Percentiles rank a stretch among this genome's conserved stretches.
These are phyloP conservation scores for Callipepla squamata DNA, from an alignment of 2,113 vertebrate genomes.

Conservation along the genomic window DNA sequence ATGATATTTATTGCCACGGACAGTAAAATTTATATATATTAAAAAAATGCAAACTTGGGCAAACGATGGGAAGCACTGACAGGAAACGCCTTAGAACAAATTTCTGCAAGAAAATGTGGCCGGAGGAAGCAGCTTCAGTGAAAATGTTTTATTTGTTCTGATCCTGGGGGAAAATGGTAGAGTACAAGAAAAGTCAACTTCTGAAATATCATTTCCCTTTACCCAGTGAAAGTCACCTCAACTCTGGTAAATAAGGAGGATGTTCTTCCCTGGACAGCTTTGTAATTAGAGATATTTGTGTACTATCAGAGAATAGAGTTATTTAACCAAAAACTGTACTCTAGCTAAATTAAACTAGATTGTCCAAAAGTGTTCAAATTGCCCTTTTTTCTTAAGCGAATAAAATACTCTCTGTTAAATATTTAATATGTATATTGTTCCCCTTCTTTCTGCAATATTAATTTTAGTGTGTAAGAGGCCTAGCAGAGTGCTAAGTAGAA, in stretches of 20 bases:
- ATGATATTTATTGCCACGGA: conserved; percentile 70
- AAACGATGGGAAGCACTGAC: conserved; percentile 54
- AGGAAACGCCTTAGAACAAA: conserved; percentile 55
- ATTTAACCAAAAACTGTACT: neutral
- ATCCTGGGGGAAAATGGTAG: conserved; percentile 30
- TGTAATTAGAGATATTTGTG: neutral
- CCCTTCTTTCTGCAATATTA: neutral
- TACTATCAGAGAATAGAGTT: neutral
- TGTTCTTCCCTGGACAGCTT: neutral
- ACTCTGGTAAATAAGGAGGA: neutral
- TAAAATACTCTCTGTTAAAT: neutral
- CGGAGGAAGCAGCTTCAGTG: conserved; percentile 21
- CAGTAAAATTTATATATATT: conserved; percentile 69
- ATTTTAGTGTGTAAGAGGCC: neutral
- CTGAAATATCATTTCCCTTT: conserved; percentile 8
- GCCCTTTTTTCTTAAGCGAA: neutral
- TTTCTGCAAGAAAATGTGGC: conserved; percentile 44
- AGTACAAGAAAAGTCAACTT: neutral
- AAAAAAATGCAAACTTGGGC: conserved; percentile 57
- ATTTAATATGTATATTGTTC: neutral
- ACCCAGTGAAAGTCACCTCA: neutral
- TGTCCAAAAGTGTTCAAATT: neutral
- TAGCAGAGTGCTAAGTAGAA: neutral
- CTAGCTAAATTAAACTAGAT: neutral
- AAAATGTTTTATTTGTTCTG: conserved; percentile 61